These are phyloP conservation scores for Bos javanicus DNA, from an alignment of 2,113 vertebrate genomes.

Conservation along the genomic window DNA sequence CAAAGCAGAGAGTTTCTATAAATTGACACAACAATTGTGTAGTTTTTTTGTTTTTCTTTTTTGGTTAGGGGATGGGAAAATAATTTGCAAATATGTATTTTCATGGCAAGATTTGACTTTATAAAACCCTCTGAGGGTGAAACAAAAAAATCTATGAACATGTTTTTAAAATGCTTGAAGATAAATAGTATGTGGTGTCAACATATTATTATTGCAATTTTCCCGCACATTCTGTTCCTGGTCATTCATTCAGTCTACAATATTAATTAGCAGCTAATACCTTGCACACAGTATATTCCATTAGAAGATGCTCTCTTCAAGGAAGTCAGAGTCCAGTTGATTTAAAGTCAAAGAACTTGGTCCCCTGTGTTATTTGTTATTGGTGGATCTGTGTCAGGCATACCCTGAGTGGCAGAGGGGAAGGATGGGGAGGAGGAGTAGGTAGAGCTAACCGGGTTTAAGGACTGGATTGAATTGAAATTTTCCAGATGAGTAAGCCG, in stretches of 20 bases:
- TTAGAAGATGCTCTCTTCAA: not conserved
- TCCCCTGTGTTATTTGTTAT: not conserved
- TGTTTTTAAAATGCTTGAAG: not conserved
- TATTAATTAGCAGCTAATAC: not conserved
- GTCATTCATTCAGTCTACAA: not conserved
- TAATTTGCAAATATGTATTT: not conserved
- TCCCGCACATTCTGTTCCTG: not conserved
- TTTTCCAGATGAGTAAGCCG: not conserved
- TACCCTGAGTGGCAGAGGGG: not conserved
- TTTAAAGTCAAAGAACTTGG: not conserved
- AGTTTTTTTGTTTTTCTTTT: not conserved
- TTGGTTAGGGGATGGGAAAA: not conserved
- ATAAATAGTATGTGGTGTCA: not conserved
- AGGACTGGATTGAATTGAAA: not conserved
- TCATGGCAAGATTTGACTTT: not conserved
- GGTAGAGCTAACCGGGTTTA: not conserved
- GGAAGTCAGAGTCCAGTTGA: not conserved
- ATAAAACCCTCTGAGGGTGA: not conserved
- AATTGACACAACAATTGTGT: not conserved
- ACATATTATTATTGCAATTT: not conserved
- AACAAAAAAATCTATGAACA: not conserved
- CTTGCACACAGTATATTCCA: not conserved
- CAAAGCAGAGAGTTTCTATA: not conserved
- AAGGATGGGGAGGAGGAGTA: not conserved
- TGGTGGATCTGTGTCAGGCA: not conserved